phyloP scores from a whole-genome alignment of 2,888 invertebrate genomes.

The Heliconius erato region DNA sequence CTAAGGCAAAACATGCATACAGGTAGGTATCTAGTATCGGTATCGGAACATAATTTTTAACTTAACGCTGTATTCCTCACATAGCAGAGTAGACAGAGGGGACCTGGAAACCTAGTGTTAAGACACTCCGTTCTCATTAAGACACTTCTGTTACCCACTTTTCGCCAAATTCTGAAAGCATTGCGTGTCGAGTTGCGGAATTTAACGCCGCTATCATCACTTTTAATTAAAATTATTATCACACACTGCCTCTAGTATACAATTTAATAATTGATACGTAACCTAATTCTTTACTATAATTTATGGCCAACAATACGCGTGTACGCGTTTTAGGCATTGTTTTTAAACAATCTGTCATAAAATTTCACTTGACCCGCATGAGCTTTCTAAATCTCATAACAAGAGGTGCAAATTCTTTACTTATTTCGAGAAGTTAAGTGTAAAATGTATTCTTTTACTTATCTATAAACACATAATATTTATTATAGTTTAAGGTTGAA shows the following conservation, averaged over 20 bases:
- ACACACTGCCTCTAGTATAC: neutral
- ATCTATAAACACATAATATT: neutral
- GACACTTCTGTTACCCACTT: no score
- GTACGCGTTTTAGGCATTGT: conserved; percentile 44
- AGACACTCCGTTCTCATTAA: no score
- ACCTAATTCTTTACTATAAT: conserved; percentile 40
- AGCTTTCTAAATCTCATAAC: conserved; percentile 54
- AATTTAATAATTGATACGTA: conserved; percentile 21
- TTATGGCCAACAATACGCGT: conserved; percentile 37
- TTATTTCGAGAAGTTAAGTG: neutral
- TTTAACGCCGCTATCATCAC: conserved; percentile 2
- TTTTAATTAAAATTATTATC: neutral
- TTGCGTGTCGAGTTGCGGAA: no score
- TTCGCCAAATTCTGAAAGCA: no score
- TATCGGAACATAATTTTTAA: no score
- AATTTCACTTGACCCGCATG: conserved; percentile 49
- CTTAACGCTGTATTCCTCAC: no score
- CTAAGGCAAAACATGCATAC: no score
- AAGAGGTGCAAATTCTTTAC: conserved; percentile 15
- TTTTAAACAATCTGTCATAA: conserved; percentile 48
- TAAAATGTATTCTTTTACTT: neutral
- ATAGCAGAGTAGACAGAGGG: no score
- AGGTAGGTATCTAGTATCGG: no score
- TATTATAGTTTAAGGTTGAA: neutral
- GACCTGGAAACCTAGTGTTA: neutral